A percentile compares a stretch with the other conserved stretches of the same genome.
phyloP scores from a whole-genome alignment of 2,797 vertebrate species.

The Channallabes apus region DNA sequence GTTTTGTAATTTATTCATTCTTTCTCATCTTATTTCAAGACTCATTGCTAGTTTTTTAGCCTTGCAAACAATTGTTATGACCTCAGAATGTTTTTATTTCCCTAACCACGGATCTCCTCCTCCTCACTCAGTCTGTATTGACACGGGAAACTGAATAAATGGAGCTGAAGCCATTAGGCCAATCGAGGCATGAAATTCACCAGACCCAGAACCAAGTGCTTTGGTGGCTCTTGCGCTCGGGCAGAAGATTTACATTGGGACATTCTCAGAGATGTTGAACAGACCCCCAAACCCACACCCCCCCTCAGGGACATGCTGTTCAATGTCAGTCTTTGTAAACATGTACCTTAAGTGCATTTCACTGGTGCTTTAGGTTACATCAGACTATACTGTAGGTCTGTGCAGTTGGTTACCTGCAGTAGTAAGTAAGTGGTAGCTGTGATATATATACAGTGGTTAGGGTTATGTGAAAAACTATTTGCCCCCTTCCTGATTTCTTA shows the following conservation, averaged over 20 bases:
- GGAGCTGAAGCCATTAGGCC: slow-evolving; percentile 45
- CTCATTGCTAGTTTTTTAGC: background rate
- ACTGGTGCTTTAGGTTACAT: slow-evolving; percentile 31
- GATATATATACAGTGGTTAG: too few species aligned
- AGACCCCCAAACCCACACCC: slow-evolving; percentile 59
- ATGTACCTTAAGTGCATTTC: slow-evolving; percentile 64
- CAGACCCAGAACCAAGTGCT: slow-evolving; percentile 56
- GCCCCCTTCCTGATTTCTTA: too few species aligned
- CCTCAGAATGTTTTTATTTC: slow-evolving; percentile 20
- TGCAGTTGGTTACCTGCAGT: background rate
- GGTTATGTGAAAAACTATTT: too few species aligned
- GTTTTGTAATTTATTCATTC: slow-evolving; percentile 16
- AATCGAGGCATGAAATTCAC: slow-evolving; percentile 50
- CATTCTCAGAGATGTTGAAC: slow-evolving; percentile 62
- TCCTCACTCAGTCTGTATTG: background rate
- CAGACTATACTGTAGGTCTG: background rate
- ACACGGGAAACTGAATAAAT: slow-evolving; percentile 24
- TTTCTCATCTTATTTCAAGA: slow-evolving; percentile 8
- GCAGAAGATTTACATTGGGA: slow-evolving; percentile 27
- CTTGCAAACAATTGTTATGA: slow-evolving; percentile 26
- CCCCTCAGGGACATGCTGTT: slow-evolving; percentile 56
- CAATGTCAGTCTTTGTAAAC: slow-evolving; percentile 69
- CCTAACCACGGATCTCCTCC: slow-evolving; percentile 21
- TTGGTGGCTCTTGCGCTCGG: slow-evolving; percentile 33
- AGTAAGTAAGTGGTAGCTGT: background rate